Base-by-base conservation (phyloP, 2,888 invertebrate species). In the Calameuta pallipes region DNA sequence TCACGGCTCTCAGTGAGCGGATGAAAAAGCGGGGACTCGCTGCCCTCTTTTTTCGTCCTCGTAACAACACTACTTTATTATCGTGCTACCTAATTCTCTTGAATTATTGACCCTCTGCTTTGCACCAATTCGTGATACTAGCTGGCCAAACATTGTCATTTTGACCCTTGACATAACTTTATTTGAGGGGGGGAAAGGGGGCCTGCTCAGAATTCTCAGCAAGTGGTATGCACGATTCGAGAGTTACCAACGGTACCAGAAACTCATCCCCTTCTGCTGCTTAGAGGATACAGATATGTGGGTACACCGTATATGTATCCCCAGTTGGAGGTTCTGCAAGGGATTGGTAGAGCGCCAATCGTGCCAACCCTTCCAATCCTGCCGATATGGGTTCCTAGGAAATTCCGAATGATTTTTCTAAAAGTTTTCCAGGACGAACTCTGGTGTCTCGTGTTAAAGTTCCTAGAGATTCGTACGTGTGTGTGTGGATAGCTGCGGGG, bases 391-490 rank as follows among this genome's bases (percentile, higher is more conserved):
- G 31, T 34, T 31, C 12, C n/a, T 31, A 31, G 71, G 33, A 71
- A 81, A 82, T 75, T 80, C 75, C 80, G 74, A 77, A 80, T 82
- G 83, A 90, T 89, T 87, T 87, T 87, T 88, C 87, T 86, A 86
- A 86, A 89, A 90, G 84, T 88, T 90, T 88, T 79, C 81, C 75
- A 74, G 80, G 76, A 80, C 79, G 79, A 74, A 74, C 41, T 56
- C 56, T 75, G 78, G 78, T 77, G 86, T 83, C 82, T 82, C 80
- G 80, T 36, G 77, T 75, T 56, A 78, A 87, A 83, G 78, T 81
- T 81, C 33, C 74, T 23, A 23, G 56, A 56, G 23, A 23, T 23
- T 23, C 9, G 56, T 12, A 13, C 13, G 15, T 15, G 37, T 37
- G 37, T 11, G 11, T 37, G 11, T 56, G 56, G 56, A 23, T 56